Base-by-base conservation (phyloP, 2,888 invertebrate genomes). In the Pristionchus maxplancki region DNA sequence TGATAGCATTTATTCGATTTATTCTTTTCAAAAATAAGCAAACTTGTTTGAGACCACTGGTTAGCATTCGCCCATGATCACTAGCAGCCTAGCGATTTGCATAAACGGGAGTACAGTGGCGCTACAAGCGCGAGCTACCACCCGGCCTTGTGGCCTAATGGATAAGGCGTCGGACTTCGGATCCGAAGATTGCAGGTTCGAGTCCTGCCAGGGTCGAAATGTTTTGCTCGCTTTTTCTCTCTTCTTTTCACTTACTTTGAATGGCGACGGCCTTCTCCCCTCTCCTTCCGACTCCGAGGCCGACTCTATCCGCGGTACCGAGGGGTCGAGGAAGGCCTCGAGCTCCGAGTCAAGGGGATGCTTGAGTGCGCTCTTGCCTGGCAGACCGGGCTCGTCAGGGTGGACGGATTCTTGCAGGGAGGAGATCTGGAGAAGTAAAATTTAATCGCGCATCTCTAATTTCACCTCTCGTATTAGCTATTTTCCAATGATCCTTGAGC, bases 151-250 rank as follows among this genome's bases (percentile, higher is more conserved):
- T 93, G 93, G 93, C 93, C 93, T 92, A 93, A 93, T 93, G 93
- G 93, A 93, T 93, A 93, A 93, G 93, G 93, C 92, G 93, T 93
- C 93, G 93, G 93, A 93, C 93, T 93, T 92, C 93, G 92, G 91
- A 93, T 93, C 91, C 91, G 91, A 91, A 91, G 91, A 91, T 89
- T 91, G 91, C 88, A 90, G 91, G 91, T 90, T 90, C 90, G 90
- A 90, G 91, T 91, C 90, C 91, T 89, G 89, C 90, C 89, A 89
- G 89, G 89, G 89, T 89, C 89, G 87, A 87, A 87, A 87, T 86
- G 24, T 74, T 74, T 74, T 74, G 71, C 64, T 44, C 44, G 44
- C 44, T 44, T 11, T 44, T 44, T 9, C 44, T 44, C 8, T 9
- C 6, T 9, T 44, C 44, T 9, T 53, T 3, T 53, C 53, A 53